A percentile compares a stretch with the other conserved stretches of the same genome.
These are phyloP conservation scores for Pherbina coryleti DNA, from an alignment of 2,888 invertebrate species.

Conservation along the genomic window DNA sequence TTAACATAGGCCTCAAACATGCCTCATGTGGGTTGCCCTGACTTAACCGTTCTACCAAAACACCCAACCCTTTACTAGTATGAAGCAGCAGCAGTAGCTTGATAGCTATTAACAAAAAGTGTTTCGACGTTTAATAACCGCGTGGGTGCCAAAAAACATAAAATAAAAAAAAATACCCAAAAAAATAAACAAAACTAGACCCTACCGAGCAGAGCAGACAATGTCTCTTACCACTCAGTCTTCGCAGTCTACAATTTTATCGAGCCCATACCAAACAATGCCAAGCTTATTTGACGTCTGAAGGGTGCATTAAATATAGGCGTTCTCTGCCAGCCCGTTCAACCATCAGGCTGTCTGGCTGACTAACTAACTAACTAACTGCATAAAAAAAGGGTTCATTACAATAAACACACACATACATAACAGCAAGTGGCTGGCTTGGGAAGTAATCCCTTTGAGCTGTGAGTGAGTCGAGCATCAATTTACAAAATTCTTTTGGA, in stretches of 20 bases:
- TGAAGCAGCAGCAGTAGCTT: background rate
- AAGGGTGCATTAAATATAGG: background rate
- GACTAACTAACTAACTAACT: background rate
- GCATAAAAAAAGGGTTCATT: constrained; percentile 32
- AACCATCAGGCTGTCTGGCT: background rate
- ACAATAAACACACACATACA: no score
- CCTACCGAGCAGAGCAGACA: no score
- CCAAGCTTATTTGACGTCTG: background rate
- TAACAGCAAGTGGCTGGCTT: constrained; percentile 14
- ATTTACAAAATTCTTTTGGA: constrained; percentile 1
- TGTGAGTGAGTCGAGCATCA: constrained; percentile 1
- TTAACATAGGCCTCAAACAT: constrained; percentile 22
- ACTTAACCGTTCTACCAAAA: background rate
- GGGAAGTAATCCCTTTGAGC: constrained; percentile 22
- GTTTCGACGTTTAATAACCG: constrained; percentile 29
- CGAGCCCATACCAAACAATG: background rate
- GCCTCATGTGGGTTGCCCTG: constrained; percentile 9
- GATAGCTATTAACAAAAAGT: constrained; percentile 17
- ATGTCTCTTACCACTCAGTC: no score
- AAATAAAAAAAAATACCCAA: background rate
- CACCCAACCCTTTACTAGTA: background rate
- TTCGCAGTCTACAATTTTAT: no score
- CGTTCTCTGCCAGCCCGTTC: background rate
- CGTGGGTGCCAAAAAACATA: constrained; percentile 20
- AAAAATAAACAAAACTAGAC: background rate